Base-by-base conservation (phyloP, 2,888 invertebrate species). In the Oligia fasciuncula region DNA sequence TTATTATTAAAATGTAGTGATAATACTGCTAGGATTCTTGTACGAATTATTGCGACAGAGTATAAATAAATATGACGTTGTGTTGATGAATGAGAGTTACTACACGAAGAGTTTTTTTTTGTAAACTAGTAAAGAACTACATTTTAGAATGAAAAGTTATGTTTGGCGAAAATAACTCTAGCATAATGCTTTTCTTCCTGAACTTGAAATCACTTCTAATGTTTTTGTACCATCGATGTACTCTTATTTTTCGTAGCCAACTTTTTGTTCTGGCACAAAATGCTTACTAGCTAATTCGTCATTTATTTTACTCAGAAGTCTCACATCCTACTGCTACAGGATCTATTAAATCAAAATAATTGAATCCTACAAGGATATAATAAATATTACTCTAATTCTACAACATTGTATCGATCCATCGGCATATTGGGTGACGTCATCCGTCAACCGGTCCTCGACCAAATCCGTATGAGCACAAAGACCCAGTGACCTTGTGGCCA, bases 381-480 rank as follows among this genome's bases (percentile, higher is more conserved):
- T 66, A 66, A 71, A 63, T 68, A 60, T 72, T 70, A 69, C 51
- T 60, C 72, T 71, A 74, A 84, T 75, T 73, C 69, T 67, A 86
- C 57, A 71, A 77, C 72, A 85, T 74, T 80, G 69, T 46, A 73
- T 73, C 66, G 72, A 80, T 75, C 66, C 40, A 76, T 86, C 51
- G 43, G 40, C 8, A n/a, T 74, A 43, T 65, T 17, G 40, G 17
- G 17, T 88, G 88, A 88, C 82, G 83, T 89, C 85, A 89, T 29
- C 19, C 9, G 6, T 73, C 35, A 79, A 89, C 81, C 76, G 77
- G 87, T 86, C 66, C 29, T 67, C 73, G 46, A 62, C 79, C 40
- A 84, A 85, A 85, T 85, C 89, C 79, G 80, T 82, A 73, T 76
- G 73, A 78, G 80, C 84, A 89, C 84, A 86, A 86, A 86, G 79